These are phyloP conservation scores for Pristionchus pacificus DNA, from an alignment of 1,140 invertebrate genomes.

Conservation along the genomic window DNA sequence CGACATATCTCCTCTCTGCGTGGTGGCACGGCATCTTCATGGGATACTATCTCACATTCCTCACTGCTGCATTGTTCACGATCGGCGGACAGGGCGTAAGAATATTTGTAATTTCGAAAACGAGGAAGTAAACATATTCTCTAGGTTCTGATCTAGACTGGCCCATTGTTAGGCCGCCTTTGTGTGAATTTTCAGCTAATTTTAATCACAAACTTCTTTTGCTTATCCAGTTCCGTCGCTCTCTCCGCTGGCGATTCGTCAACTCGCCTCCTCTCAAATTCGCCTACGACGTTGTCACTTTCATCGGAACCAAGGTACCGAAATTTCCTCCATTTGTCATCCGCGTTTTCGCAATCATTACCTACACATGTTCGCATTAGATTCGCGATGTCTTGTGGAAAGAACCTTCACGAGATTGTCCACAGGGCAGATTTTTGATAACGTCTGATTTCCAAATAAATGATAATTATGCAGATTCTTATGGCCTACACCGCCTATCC, in stretches of 20 bases:
- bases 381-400: too few relatives aligned
- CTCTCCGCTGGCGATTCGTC: conserved; percentile 74
- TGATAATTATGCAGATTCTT: too few relatives aligned
- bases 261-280: conserved; percentile 65
- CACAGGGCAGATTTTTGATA: neutral
- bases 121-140: too few relatives aligned
- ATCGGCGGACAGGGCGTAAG: conserved; percentile 68
- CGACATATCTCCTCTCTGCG: conserved; percentile 83
- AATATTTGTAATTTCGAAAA: too few relatives aligned
- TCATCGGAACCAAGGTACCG: conserved; percentile 73
- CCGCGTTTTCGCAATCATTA: too few relatives aligned
- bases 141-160: too few relatives aligned
- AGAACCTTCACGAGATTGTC: too few relatives aligned
- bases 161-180: too few relatives aligned
- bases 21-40: conserved; percentile 76
- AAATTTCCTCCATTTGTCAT: too few relatives aligned
- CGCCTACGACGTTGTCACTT: conserved; percentile 75
- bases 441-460: neutral
- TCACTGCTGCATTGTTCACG: conserved; percentile 79
- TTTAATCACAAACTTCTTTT: neutral
- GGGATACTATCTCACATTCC: conserved; percentile 88
- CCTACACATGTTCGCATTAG: too few relatives aligned
- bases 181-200: too few relatives aligned
- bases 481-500: conserved; percentile 82
- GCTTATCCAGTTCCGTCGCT: conserved; percentile 66